phyloP scores from a whole-genome alignment of 1,140 invertebrate species.

The Lordiphosa clarofinis region DNA sequence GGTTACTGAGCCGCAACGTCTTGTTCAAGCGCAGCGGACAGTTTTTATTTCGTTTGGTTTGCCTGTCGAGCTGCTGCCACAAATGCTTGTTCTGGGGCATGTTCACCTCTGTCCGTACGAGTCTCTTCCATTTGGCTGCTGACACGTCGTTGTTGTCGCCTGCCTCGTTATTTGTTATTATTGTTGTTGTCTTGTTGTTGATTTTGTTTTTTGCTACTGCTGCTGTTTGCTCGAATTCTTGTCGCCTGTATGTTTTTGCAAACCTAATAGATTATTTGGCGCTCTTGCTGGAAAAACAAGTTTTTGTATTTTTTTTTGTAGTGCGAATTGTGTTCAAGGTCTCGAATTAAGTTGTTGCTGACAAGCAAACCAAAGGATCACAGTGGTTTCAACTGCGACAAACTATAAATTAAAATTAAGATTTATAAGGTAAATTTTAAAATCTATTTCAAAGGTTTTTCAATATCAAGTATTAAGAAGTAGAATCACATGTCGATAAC shows the following conservation, averaged over 20 bases:
- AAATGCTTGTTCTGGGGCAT: conserved; percentile 50
- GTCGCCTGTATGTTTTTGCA: conserved; percentile 38
- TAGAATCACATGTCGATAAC: too few species aligned
- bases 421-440: too few species aligned
- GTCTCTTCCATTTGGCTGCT: conserved; percentile 55
- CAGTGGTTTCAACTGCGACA: conserved; percentile 5
- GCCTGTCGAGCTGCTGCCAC: conserved; percentile 32
- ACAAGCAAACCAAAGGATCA: conserved; percentile 4
- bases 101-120: conserved; percentile 37
- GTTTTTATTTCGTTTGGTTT: conserved; percentile 29
- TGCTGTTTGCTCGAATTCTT: conserved; percentile 7
- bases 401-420: too few species aligned
- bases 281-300: conserved; percentile 40
- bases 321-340: conserved; percentile 21
- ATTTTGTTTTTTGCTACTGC: conserved; percentile 3
- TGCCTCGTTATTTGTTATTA: conserved; percentile 7
- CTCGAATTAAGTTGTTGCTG: conserved; percentile 42
- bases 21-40: conserved; percentile 45
- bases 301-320: conserved; percentile 17
- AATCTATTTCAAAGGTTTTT: too few species aligned
- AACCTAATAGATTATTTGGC: conserved; percentile 64
- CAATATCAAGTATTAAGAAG: too few species aligned
- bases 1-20: conserved; percentile 15
- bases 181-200: conserved; percentile 16
- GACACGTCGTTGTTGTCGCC: conserved; percentile 44